A percentile compares a stretch with the other conserved stretches of the same genome.
These are phyloP conservation scores for Cremastinae sp. DNA, from an alignment of 2,888 invertebrate species.

Conservation along the genomic window DNA sequence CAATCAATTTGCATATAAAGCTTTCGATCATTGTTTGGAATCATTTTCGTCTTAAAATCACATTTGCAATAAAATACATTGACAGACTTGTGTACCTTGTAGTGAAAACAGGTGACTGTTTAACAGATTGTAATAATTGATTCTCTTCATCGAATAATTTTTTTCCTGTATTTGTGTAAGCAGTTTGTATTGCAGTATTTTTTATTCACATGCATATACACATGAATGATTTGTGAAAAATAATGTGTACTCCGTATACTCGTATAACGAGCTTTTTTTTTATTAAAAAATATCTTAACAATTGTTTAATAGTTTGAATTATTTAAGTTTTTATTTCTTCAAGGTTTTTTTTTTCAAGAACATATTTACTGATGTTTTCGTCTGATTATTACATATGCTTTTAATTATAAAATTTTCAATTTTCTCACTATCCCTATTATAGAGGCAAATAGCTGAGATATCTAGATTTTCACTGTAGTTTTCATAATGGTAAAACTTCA, in stretches of 20 bases:
- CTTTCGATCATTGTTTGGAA: not conserved
- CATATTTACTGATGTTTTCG: too few relatives aligned
- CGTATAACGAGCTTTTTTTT: not conserved
- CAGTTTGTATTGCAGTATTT: conserved; percentile 8
- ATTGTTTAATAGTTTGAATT: too few relatives aligned
- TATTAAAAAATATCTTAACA: too few relatives aligned
- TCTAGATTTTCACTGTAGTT: too few relatives aligned
- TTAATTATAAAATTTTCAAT: too few relatives aligned
- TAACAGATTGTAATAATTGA: not conserved
- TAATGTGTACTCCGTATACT: conserved; percentile 1
- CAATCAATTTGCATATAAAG: not conserved
- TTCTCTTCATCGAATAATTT: conserved; percentile 13
- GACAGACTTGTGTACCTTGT: conserved; percentile 22
- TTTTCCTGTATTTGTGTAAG: conserved; percentile 1
- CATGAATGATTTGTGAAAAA: conserved; percentile 3
- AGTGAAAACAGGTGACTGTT: too few relatives aligned
- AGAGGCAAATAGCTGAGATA: too few relatives aligned
- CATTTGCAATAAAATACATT: conserved; percentile 7
- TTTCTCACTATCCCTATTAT: too few relatives aligned
- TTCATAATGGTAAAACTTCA: too few relatives aligned
- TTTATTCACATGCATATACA: not conserved
- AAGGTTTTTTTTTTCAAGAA: too few relatives aligned
- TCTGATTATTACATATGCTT: too few relatives aligned
- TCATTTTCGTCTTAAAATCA: conserved; percentile 4
- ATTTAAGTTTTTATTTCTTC: too few relatives aligned